Percentiles rank a stretch among this genome's conserved stretches.
phyloP scores from a whole-genome alignment of 2,113 vertebrate species.

The Rhinoderma darwinii region DNA sequence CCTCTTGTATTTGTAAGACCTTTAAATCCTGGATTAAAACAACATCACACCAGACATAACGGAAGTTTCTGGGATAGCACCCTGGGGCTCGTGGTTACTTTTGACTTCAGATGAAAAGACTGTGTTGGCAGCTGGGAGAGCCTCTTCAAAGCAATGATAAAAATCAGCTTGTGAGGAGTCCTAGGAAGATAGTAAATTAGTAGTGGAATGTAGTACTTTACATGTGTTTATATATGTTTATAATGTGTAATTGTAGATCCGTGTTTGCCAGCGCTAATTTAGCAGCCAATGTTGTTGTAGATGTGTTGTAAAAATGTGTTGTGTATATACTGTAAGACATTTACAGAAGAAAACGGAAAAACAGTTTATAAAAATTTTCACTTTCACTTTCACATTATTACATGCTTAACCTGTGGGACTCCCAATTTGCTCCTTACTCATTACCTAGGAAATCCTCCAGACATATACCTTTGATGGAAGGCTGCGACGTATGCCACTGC shows the following conservation, averaged over 20 bases:
- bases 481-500: no score
- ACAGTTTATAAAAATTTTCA: background rate
- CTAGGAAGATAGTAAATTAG: background rate
- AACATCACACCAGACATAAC: background rate
- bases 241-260: background rate
- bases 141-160: background rate
- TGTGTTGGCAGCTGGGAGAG: background rate
- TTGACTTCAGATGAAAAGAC: conserved; percentile 29
- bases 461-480: no score
- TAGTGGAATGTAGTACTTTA: background rate
- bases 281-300: no score
- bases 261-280: background rate
- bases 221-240: background rate
- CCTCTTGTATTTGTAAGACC: background rate
- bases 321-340: no score
- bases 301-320: no score
- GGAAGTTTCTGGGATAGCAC: background rate
- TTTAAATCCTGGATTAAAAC: background rate
- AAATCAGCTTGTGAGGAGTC: background rate
- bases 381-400: no score
- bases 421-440: no score
- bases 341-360: background rate
- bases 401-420: no score
- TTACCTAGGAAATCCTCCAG: no score
- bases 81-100: background rate